These are phyloP conservation scores for Actinopyga echinites DNA, from an alignment of 53 echinoderm and acorn worm genomes.

Conservation along the genomic window DNA sequence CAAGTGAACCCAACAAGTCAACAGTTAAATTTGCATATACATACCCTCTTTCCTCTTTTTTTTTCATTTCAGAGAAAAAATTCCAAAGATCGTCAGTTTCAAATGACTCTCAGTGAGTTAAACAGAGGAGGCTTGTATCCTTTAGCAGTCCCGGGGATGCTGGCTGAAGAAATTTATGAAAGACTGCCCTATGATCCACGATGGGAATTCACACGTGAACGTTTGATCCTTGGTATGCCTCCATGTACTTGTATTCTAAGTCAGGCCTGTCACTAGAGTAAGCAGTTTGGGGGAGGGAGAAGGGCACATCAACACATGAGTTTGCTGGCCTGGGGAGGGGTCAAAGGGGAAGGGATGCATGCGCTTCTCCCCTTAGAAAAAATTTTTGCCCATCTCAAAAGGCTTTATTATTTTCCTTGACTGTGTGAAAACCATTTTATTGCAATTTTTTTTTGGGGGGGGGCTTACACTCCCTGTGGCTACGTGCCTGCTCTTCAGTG, in stretches of 20 bases:
- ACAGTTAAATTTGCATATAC: not conserved
- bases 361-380: too few species aligned
- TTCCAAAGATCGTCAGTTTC: slow-evolving; percentile 19
- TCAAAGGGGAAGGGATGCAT: too few species aligned
- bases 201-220: slow-evolving; percentile 88
- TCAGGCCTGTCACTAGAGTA: not conserved
- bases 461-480: too few species aligned
- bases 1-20: not conserved
- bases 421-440: too few species aligned
- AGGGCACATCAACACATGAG: not conserved
- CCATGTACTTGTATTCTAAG: not conserved
- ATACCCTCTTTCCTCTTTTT: not conserved
- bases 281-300: not conserved
- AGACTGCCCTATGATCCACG: slow-evolving; percentile 70
- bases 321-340: too few species aligned
- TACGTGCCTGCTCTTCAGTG: too few species aligned
- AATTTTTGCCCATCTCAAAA: too few species aligned
- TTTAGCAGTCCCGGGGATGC: not conserved
- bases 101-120: slow-evolving; percentile 10
- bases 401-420: too few species aligned
- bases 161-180: slow-evolving; percentile 66
- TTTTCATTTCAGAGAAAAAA: not conserved
- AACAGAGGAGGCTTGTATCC: slow-evolving; percentile 27
- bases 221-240: slow-evolving; percentile 70
- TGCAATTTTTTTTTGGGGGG: too few species aligned